Base-by-base conservation (phyloP, 2,888 invertebrate genomes). In the Lycocerus yunnanus region DNA sequence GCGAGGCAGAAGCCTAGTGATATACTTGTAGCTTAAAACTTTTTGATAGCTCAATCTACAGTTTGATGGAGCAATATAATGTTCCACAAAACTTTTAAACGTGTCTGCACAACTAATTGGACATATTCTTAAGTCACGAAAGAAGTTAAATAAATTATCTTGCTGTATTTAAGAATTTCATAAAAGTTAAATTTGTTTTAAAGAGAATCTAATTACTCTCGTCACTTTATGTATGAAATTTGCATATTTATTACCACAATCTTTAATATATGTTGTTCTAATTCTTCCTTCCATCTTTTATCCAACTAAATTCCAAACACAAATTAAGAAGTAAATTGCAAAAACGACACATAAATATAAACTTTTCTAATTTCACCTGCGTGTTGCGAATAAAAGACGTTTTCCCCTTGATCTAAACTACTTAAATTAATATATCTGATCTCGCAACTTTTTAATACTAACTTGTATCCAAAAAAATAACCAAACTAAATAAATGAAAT, bases 11-110 rank as follows among this genome's bases (percentile, higher is more conserved):
- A 78, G 70, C 74, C 72, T 20, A 21, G 72, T 73, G 78, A 77
- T 76, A 78, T 79, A 78, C 74, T 72, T 72, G 72, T 74, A 75
- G 73, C 67, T 77, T 72, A 71, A 75, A 76, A 81, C 77, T 79
- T 81, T 79, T 77, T 77, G 80, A 78, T 79, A 79, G 79, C 79
- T 81, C 80, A 81, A 79, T 80, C 80, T 79, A 71, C 79, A 81
- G 82, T 81, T 81, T 82, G 82, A 83, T 80, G 81, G 76, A 75
- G 79, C 80, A 80, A 82, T 84, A 84, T 84, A 83, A 83, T 82
- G 83, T 82, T 78, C 74, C 67, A 74, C 76, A 79, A 84, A 85
- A 84, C 81, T 85, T 86, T 84, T 78, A 82, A 83, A 84, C 84
- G 84, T 84, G 83, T 81, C 78, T 80, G 83, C 84, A 83, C 82